phyloP scores from a whole-genome alignment of 2,797 vertebrate genomes.

The Rhabdomys pumilio region DNA sequence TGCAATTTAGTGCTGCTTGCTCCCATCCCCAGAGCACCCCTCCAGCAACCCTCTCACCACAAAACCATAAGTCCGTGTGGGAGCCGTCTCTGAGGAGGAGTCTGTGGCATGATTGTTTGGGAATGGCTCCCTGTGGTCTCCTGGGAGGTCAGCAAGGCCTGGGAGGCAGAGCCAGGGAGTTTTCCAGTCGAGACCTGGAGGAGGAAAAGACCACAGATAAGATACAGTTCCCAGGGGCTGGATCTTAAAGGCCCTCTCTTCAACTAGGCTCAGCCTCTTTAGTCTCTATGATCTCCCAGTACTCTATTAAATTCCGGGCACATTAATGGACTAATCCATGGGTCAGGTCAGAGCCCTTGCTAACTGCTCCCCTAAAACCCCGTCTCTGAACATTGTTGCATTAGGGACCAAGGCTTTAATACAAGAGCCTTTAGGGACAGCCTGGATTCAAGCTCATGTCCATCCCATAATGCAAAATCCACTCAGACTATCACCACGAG shows the following conservation, averaged over 20 bases:
- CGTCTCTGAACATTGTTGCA: neutral
- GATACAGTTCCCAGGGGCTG: neutral
- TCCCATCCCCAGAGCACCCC: neutral
- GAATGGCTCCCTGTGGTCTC: neutral
- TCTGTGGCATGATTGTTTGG: neutral
- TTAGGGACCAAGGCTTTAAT: neutral
- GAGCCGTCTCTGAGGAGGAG: neutral
- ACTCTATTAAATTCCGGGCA: neutral
- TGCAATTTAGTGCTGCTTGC: neutral
- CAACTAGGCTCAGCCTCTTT: neutral
- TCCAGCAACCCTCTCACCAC: neutral
- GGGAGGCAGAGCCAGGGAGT: neutral
- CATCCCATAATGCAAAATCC: neutral
- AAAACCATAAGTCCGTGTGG: constrained; percentile 5
- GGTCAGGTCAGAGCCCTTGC: neutral
- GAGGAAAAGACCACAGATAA: neutral
- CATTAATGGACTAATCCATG: neutral
- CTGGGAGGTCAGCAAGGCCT: neutral
- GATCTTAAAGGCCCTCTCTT: neutral
- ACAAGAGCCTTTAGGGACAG: too few species aligned
- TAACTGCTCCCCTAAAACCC: neutral
- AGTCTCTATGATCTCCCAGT: neutral
- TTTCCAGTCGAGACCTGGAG: neutral
- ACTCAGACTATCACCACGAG: neutral
- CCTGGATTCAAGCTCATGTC: neutral